These are phyloP conservation scores for Autographa gamma DNA, from an alignment of 2,888 invertebrate species.

Conservation along the genomic window DNA sequence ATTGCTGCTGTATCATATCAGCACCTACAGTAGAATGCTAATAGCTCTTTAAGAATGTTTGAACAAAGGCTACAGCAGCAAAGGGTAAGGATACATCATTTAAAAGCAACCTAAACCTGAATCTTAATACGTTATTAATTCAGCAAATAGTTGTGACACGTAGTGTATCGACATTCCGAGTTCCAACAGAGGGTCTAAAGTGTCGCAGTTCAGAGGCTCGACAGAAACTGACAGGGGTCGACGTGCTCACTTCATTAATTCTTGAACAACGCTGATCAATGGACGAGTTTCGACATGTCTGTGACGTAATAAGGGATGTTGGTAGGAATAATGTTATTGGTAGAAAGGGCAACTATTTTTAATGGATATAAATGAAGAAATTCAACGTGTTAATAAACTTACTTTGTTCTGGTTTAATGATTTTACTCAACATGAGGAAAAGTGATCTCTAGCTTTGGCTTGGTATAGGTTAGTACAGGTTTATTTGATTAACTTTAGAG, in stretches of 20 bases:
- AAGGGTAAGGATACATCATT: background rate
- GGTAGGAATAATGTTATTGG: conserved; percentile 8
- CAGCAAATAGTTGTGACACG: conserved; percentile 68
- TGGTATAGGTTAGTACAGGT: background rate
- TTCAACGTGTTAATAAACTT: background rate
- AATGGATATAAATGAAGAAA: too few relatives aligned
- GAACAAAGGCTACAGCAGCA: background rate
- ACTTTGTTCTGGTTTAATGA: background rate
- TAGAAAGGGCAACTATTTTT: background rate
- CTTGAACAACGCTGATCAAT: conserved; percentile 82
- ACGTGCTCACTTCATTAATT: conserved; percentile 88
- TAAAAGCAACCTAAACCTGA: background rate
- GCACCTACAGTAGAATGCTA: background rate
- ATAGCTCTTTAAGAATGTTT: background rate
- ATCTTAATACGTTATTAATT: conserved; percentile 28
- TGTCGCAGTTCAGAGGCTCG: conserved; percentile 68
- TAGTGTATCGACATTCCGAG: conserved; percentile 82
- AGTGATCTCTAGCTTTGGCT: too few relatives aligned
- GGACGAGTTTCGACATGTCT: conserved; percentile 62
- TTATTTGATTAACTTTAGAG: background rate
- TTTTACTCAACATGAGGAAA: too few relatives aligned
- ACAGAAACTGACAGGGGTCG: conserved; percentile 84
- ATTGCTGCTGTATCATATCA: too few relatives aligned
- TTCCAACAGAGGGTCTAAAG: conserved; percentile 72
- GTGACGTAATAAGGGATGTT: conserved; percentile 58